These are phyloP conservation scores for Serinus canaria DNA, from an alignment of 2,113 vertebrate species.

Conservation along the genomic window DNA sequence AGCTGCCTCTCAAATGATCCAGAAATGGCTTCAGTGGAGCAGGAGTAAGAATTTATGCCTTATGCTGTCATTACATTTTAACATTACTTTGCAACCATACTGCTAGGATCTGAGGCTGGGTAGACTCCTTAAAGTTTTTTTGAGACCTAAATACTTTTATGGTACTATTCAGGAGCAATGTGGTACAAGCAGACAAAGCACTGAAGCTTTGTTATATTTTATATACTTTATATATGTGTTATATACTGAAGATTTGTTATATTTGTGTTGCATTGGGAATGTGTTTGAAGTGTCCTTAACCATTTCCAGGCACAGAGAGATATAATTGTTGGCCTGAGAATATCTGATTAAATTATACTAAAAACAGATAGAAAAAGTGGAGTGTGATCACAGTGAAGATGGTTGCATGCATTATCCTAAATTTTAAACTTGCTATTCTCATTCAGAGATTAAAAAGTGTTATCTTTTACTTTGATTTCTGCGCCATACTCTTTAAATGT, in stretches of 20 bases:
- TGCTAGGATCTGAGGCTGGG: constrained; percentile 45
- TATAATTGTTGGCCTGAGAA: background rate
- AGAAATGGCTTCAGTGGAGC: constrained; percentile 76
- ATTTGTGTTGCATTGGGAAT: background rate
- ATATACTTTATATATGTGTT: background rate
- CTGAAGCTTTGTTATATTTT: background rate
- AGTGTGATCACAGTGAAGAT: background rate
- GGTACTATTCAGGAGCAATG: background rate
- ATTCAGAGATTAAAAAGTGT: background rate
- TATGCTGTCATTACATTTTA: constrained; percentile 5
- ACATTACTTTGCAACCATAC: background rate
- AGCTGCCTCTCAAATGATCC: constrained; percentile 83
- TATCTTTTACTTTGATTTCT: background rate
- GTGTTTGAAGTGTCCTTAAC: background rate
- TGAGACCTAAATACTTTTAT: background rate
- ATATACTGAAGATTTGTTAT: background rate
- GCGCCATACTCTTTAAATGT: background rate
- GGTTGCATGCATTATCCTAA: background rate
- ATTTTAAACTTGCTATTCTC: background rate
- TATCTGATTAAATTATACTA: background rate
- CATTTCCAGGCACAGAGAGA: background rate
- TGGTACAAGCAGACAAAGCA: background rate
- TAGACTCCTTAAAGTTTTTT: constrained; percentile 54
- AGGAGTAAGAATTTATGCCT: constrained; percentile 75
- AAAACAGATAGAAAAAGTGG: background rate